Percentiles rank a stretch among this genome's conserved stretches.
These are phyloP conservation scores for Eupithecia centaureata DNA, from an alignment of 2,888 invertebrate genomes.

Conservation along the genomic window DNA sequence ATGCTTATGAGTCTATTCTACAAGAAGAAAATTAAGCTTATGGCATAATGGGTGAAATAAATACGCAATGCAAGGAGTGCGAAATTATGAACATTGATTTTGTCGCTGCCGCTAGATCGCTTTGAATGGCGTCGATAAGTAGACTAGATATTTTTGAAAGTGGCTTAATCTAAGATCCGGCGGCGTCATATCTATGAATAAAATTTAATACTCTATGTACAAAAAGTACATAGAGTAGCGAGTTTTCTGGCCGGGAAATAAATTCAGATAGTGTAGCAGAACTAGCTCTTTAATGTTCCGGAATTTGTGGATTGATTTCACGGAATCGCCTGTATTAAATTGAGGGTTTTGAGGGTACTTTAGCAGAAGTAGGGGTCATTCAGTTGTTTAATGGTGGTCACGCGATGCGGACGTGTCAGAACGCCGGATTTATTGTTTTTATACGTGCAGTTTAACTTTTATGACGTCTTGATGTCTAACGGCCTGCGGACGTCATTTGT, in stretches of 20 bases:
- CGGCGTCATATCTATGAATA: no score
- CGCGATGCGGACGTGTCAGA: slow-evolving; percentile 53
- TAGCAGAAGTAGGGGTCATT: slow-evolving; percentile 44
- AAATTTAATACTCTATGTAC: neutral
- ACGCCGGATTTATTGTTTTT: slow-evolving; percentile 46
- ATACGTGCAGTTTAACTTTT: slow-evolving; percentile 42
- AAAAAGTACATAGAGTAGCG: neutral
- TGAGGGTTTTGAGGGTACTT: slow-evolving; percentile 50
- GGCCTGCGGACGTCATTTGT: slow-evolving; percentile 16
- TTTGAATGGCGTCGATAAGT: neutral
- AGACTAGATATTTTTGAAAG: neutral
- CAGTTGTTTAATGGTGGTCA: slow-evolving; percentile 48
- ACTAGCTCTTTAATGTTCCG: slow-evolving; percentile 41
- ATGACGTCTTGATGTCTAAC: slow-evolving; percentile 36
- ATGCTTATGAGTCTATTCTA: no score
- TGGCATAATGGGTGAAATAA: no score
- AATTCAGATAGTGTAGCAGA: slow-evolving; percentile 12
- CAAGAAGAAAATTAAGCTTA: no score
- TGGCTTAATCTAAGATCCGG: no score
- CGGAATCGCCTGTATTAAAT: slow-evolving; percentile 47
- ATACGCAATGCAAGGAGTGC: no score
- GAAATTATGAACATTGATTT: neutral
- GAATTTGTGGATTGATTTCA: slow-evolving; percentile 40
- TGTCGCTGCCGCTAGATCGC: neutral
- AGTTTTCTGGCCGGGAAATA: neutral